phyloP scores from a whole-genome alignment of 2,888 invertebrate genomes.

The Microctonus hyperodae region DNA sequence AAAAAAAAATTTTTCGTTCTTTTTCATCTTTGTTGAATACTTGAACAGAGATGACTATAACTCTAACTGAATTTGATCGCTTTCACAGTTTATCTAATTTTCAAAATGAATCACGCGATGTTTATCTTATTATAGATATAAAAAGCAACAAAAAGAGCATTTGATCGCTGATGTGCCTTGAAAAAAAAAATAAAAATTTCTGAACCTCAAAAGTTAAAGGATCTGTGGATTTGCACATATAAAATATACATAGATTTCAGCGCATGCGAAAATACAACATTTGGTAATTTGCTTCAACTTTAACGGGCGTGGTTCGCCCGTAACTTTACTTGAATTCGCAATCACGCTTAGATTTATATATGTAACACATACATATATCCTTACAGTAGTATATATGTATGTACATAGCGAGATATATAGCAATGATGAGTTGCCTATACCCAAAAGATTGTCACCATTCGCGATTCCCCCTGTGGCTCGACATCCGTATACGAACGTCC shows the following conservation, averaged over 20 bases:
- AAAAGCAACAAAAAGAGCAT: no score
- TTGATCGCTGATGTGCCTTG: no score
- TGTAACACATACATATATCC: not conserved
- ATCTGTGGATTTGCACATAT: no score
- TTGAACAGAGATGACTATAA: no score
- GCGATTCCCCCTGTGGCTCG: conserved; percentile 18
- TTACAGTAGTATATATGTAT: not conserved
- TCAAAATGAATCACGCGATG: no score
- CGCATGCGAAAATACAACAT: conserved; percentile 24
- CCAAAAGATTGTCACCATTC: conserved; percentile 20
- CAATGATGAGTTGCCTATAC: not conserved
- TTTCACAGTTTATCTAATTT: no score
- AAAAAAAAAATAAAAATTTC: no score
- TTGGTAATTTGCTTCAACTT: conserved; percentile 20
- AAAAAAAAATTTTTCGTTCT: no score
- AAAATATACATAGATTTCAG: not conserved
- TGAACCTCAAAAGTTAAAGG: no score
- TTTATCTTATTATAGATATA: no score
- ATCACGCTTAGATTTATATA: conserved; percentile 14
- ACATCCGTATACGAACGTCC: conserved; percentile 17
- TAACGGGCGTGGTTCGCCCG: conserved; percentile 24
- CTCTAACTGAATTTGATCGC: no score
- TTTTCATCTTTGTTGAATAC: no score
- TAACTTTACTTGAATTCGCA: conserved; percentile 27
- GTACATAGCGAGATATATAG: not conserved